Percentiles rank a stretch among this genome's conserved stretches.
Evolutionary conservation across 2,797 vertebrate genomes (phyloP).

Genomic region (Micrastur ruficollis): DNA sequence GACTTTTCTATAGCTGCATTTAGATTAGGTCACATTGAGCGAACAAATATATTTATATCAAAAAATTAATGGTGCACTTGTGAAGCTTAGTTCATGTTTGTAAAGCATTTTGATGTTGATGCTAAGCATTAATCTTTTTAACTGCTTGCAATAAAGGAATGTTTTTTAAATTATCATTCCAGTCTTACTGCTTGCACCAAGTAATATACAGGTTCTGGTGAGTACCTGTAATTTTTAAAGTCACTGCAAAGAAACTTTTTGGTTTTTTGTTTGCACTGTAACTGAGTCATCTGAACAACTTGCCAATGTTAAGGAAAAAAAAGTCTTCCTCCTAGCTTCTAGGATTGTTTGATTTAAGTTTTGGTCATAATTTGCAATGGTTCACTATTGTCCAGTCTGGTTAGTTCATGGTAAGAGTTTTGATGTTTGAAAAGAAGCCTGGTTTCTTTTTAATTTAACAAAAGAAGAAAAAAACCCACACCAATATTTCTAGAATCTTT

Average conservation of each 20-base stretch:
- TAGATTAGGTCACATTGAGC: not conserved
- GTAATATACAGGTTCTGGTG: not conserved
- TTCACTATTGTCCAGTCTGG: not conserved
- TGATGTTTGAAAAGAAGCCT: not conserved
- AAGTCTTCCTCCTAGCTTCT: not conserved
- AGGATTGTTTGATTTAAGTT: not conserved
- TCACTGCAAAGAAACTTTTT: not conserved
- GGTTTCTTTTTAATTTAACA: not conserved
- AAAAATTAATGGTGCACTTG: not conserved
- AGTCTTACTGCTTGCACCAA: not conserved
- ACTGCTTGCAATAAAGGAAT: not conserved
- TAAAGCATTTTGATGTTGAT: not conserved
- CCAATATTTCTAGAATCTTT: not conserved
- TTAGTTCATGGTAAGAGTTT: not conserved
- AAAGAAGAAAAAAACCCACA: rapidly evolving
- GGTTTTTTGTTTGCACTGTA: not conserved
- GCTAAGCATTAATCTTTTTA: not conserved
- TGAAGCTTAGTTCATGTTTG: not conserved
- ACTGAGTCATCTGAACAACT: not conserved
- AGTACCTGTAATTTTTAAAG: not conserved
- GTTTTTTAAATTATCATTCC: not conserved
- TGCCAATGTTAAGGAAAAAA: not conserved
- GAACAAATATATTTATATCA: not conserved
- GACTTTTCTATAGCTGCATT: not conserved
- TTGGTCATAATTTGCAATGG: not conserved